These are phyloP conservation scores for Aurelia coerulea DNA, from an alignment of 30 jellyfish, hydroid and myxozoan species.

Conservation along the genomic window DNA sequence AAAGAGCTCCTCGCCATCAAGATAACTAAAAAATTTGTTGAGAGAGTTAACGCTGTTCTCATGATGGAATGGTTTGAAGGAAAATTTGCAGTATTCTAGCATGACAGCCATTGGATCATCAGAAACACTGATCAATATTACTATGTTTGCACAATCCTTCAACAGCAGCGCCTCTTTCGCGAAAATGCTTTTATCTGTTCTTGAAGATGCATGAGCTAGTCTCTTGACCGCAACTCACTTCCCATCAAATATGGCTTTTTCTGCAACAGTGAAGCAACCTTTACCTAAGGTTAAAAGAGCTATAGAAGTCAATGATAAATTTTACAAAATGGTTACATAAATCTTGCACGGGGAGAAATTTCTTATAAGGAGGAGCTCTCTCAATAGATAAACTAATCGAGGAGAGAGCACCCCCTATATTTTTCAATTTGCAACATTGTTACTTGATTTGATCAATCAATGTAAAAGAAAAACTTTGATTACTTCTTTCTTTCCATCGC, in stretches of 20 bases:
- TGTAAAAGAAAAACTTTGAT: too few relatives aligned
- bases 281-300: slow-evolving; percentile 6
- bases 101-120: slow-evolving; percentile 40
- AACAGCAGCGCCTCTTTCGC: slow-evolving; percentile 49
- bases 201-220: slow-evolving; percentile 4
- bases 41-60: slow-evolving; percentile 26
- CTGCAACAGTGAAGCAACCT: slow-evolving; percentile 39
- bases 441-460: too few relatives aligned
- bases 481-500: too few relatives aligned
- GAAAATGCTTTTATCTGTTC: slow-evolving; percentile 1
- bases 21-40: slow-evolving; percentile 7
- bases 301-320: too few relatives aligned
- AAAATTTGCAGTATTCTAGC: slow-evolving; percentile 42
- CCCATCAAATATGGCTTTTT: slow-evolving; percentile 18
- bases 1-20: slow-evolving; percentile 22
- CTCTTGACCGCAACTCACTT: slow-evolving; percentile 25
- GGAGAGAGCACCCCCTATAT: too few relatives aligned
- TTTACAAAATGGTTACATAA: too few relatives aligned
- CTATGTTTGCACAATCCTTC: slow-evolving; percentile 12
- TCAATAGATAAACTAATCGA: too few relatives aligned
- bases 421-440: too few relatives aligned
- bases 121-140: slow-evolving; percentile 16
- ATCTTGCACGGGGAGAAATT: too few relatives aligned
- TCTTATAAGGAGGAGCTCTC: too few relatives aligned
- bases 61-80: slow-evolving; percentile 43